phyloP scores from a whole-genome alignment of 2,797 vertebrate species.

The Protonibea diacanthus region DNA sequence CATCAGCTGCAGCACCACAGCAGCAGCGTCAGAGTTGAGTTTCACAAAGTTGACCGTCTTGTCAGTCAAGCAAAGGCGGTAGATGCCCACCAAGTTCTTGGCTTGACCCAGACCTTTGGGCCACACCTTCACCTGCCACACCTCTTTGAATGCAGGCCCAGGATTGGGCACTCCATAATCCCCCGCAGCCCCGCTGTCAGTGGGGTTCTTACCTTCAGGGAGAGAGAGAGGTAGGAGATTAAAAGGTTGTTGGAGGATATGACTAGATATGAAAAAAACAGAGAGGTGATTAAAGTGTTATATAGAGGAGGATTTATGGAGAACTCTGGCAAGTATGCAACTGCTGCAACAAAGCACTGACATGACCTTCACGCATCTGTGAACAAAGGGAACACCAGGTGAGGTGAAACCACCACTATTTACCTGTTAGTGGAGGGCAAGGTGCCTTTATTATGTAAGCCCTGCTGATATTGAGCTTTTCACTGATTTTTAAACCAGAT shows the following conservation, averaged over 20 bases:
- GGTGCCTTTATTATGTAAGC: conserved; percentile 49
- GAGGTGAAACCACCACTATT: conserved; percentile 70
- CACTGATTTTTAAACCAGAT: conserved; percentile 62
- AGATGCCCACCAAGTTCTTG: conserved; percentile 87
- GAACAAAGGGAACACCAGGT: conserved; percentile 41
- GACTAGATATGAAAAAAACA: background rate
- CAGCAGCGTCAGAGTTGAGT: conserved; percentile 87
- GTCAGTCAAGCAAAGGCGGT: conserved; percentile 88
- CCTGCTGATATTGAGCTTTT: conserved; percentile 63
- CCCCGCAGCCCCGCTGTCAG: conserved; percentile 60
- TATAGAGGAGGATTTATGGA: background rate
- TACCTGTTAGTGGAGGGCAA: conserved; percentile 48
- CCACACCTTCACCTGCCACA: conserved; percentile 91
- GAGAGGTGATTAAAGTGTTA: background rate
- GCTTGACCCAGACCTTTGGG: conserved; percentile 89
- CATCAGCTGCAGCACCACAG: conserved; percentile 89
- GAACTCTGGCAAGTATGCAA: conserved; percentile 21
- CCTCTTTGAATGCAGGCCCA: conserved; percentile 88
- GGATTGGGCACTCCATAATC: conserved; percentile 84
- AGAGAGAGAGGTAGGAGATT: conserved; percentile 31
- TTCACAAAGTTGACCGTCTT: conserved; percentile 90
- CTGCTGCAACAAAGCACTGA: conserved; percentile 31
- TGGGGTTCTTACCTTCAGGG: conserved; percentile 81
- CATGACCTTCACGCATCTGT: conserved; percentile 57
- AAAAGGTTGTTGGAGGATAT: background rate